Percentiles rank a stretch among this genome's conserved stretches.
Evolutionary conservation across 2,888 invertebrate species (phyloP).

Genomic region (Rotaria magnacalcarata): DNA sequence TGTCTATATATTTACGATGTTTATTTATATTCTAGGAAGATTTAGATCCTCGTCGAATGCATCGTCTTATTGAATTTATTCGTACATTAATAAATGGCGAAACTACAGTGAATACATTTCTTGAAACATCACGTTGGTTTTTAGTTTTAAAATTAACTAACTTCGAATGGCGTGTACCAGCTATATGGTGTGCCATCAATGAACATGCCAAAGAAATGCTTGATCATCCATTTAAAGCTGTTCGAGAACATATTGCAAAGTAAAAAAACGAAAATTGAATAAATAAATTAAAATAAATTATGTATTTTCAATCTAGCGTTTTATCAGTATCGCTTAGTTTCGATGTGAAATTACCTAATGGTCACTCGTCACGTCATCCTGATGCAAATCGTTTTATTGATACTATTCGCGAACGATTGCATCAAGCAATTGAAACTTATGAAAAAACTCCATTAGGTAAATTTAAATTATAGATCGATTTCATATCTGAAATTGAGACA

Average conservation of each 20-base stretch:
- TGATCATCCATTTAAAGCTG: slow-evolving; percentile 75
- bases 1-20: slow-evolving; percentile 50
- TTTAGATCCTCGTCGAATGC: slow-evolving; percentile 2
- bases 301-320: neutral
- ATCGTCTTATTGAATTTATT: neutral
- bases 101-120: neutral
- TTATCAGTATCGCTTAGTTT: neutral
- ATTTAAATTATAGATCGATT: neutral
- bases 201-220: slow-evolving; percentile 60
- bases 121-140: slow-evolving; percentile 60
- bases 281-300: neutral
- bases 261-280: slow-evolving; percentile 52
- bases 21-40: neutral
- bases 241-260: slow-evolving; percentile 74
- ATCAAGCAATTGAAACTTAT: slow-evolving; percentile 40
- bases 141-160: slow-evolving; percentile 71
- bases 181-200: slow-evolving; percentile 63
- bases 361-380: slow-evolving; percentile 10
- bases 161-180: slow-evolving; percentile 73
- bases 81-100: neutral
- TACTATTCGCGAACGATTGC: neutral
- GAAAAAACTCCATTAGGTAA: neutral
- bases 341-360: neutral
- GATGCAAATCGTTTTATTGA: slow-evolving; percentile 39
- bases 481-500: too few relatives aligned